These are phyloP conservation scores for Plecotus auritus DNA, from an alignment of 2,113 vertebrate species.

Conservation along the genomic window DNA sequence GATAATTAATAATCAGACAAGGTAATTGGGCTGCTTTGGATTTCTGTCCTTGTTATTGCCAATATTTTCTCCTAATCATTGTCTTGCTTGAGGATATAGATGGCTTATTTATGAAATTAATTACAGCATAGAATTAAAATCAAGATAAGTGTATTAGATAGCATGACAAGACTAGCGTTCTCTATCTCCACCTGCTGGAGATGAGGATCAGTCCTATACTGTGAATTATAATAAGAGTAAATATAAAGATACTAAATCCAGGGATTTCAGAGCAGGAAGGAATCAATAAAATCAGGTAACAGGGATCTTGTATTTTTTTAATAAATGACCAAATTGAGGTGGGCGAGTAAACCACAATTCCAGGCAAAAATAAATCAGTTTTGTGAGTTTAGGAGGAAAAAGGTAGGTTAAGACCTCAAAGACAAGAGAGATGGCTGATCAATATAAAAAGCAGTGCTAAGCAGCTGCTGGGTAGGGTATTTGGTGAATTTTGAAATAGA, in stretches of 20 bases:
- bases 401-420: not conserved
- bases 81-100: not conserved
- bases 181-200: constrained; percentile 20
- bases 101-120: not conserved
- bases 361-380: not conserved
- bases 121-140: not conserved
- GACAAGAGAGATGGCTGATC: not conserved
- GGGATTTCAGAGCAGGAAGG: not conserved
- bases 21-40: not conserved
- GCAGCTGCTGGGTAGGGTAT: not conserved
- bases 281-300: not conserved
- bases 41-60: not conserved
- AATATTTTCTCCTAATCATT: not conserved
- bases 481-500: not conserved
- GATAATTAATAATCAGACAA: not conserved
- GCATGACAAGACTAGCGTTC: not conserved
- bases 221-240: not conserved
- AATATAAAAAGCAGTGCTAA: not conserved
- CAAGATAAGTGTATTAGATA: not conserved
- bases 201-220: not conserved
- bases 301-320: not conserved
- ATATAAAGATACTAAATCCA: not conserved
- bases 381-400: not conserved
- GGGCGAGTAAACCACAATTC: not conserved
- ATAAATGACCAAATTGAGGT: not conserved